Evolutionary conservation across 2,888 invertebrate species (phyloP), one percentile per base, ranked within the genome.

Genomic region (Colostygia pectinataria): DNA sequence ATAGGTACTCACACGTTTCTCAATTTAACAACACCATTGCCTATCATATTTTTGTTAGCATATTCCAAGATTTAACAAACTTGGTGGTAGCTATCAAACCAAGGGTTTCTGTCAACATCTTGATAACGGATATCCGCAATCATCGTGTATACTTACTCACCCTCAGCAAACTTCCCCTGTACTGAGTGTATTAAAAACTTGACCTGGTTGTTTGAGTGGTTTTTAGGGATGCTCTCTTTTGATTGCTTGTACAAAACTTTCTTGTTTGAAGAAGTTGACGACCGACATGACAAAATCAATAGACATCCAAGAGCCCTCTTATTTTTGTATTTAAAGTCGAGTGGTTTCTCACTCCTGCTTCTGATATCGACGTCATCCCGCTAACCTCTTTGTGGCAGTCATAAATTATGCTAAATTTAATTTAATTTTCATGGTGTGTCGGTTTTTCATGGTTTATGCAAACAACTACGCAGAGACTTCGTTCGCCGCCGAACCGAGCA

Each of bases 101-200:
- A 37, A 59, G 65, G 63, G 63, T 44, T 62, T 53, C 43, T 36
- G 62, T 55, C 64, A 71, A 72, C 65, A 71, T 59, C 68, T 63
- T 65, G 58, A 69, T 61, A 63, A 62, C 59, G 60, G 59, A 69
- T 67, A 61, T 48, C 55, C 59, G 59, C 60, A 68, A 64, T 65
- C 61, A 55, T 59, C 55, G 51, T 66, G 61, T 70, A 63, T 67
- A 61, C 62, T 45, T 54, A 53, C 32, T 34, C 40, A 36, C 37
- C 47, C 41, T 41, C 20, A 20, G 41, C 25, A 37, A 48, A 48
- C 52, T 52, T 44, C 42, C 39, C 40, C 46, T 25, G 25, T 33
- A 25, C 33, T 44, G 37, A 8, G 38, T 27, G 44, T 45, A 41
- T 53, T 59, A 49, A 54, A 58, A 62, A 55, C 58, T 58, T 61